Evolutionary conservation across 2,113 vertebrate species (phyloP).

Genomic region (Odocoileus hemionus): DNA sequence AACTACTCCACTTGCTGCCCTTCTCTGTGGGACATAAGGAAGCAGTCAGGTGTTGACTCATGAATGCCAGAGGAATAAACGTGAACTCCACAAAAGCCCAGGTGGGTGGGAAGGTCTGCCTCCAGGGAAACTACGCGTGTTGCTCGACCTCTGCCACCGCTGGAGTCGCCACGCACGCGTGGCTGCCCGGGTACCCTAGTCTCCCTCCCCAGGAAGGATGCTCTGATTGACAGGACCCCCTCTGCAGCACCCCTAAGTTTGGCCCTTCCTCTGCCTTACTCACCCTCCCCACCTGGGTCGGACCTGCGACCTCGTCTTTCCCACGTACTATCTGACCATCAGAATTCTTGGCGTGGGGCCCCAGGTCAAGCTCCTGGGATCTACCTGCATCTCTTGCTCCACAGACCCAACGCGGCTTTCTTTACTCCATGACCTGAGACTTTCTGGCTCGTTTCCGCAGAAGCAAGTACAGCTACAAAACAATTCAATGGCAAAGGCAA

Average conservation of each 20-base stretch:
- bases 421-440: not conserved
- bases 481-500: not conserved
- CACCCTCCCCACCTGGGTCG: not conserved
- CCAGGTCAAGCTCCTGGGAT: not conserved
- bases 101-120: not conserved
- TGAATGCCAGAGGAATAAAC: not conserved
- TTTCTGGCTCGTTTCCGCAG: not conserved
- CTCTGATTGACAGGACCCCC: not conserved
- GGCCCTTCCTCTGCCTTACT: not conserved
- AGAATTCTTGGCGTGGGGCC: not conserved
- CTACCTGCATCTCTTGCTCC: not conserved
- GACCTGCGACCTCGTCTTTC: not conserved
- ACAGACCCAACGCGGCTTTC: not conserved
- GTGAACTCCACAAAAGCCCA: rapidly evolving
- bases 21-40: not conserved
- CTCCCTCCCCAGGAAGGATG: not conserved
- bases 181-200: rapidly evolving
- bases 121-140: rapidly evolving
- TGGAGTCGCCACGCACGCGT: rapidly evolving
- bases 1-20: not conserved
- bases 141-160: rapidly evolving
- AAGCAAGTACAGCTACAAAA: not conserved
- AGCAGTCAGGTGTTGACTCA: not conserved
- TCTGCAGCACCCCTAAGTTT: rapidly evolving
- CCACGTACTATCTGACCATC: not conserved